Base-by-base conservation (phyloP, 2,113 vertebrate genomes). In the Xenotilapia flavipinnis region DNA sequence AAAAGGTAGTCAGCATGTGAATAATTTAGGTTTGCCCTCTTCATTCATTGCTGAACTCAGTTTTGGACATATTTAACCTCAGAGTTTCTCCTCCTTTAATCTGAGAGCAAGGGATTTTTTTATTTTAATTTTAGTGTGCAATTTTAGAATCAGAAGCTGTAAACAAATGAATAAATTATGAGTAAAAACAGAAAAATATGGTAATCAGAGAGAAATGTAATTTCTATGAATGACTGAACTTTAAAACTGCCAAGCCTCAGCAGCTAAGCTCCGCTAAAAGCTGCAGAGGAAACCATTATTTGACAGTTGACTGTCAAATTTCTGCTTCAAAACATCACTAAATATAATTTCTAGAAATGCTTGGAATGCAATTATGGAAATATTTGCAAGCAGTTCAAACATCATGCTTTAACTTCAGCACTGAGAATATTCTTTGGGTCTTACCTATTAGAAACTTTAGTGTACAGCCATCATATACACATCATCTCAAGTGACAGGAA, bases 1-100 rank as follows among this genome's bases (percentile, higher is more conserved):
- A 94, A 94, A 93, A 94, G 93, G 91, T 93, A 89, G 93, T 92
- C 89, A 88, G 89, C 89, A 33, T 40, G 81, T 95, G 90, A 94
- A 95, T 95, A 91, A 94, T 95, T 95, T 92, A 95, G 68, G 9
- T 81, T 82, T 84, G 77, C 92, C 87, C 86, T 91, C 87, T 82
- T 91, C 79, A 82, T 93, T 94, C 87, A 90, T 85, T 80, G 85
- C 91, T 85, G 87, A 91, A 87, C 82, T 85, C 55, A 80, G 54
- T 80, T 86, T 86, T 80, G 82, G 70, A 87, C 58, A 75, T 42
- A 80, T 88, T 89, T 83, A 86, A 87, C 60, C 79, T 80, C 40
- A 4, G 51, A 65, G 45, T 87, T 79, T 55, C 83, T 73, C 40
- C 28, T 77, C 79, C 45, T 26, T 47, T 77, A 17, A 79, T 40